Conservation (phyloP, 2,797 vertebrate genomes). For the Enteromius afrohamiltoni region DNA sequence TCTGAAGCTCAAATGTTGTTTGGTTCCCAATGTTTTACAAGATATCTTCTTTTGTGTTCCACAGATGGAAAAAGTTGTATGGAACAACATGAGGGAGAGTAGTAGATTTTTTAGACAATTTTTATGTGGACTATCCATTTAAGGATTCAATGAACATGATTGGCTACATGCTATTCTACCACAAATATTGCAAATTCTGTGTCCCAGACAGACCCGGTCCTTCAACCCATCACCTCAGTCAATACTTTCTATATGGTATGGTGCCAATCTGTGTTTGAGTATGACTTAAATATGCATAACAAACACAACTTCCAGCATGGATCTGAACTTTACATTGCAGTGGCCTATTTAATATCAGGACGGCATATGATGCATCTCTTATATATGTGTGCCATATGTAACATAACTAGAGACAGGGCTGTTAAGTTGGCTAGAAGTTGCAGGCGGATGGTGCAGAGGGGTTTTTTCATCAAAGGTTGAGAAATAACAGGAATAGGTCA, state of each 20-base stretch:
- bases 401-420: neutral
- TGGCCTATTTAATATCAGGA: constrained; percentile 43
- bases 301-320: constrained; percentile 13
- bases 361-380: constrained; percentile 38
- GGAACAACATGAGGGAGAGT: neutral
- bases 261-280: constrained; percentile 11
- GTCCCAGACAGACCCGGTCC: neutral
- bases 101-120: neutral
- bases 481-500: constrained; percentile 39
- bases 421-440: constrained; percentile 15
- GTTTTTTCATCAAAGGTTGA: constrained; percentile 7
- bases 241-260: neutral
- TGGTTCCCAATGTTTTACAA: neutral
- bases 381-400: constrained; percentile 46
- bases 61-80: neutral
- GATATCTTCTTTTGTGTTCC: neutral
- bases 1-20: neutral
- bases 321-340: constrained; percentile 7
- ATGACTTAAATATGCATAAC: constrained; percentile 29
- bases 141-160: neutral
- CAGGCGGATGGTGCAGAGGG: neutral
- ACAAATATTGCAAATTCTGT: neutral
- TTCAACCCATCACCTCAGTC: constrained; percentile 1
- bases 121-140: neutral
- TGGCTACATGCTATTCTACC: neutral